These are phyloP conservation scores for Cremastinae sp. DNA, from an alignment of 2,888 invertebrate species.

Conservation along the genomic window DNA sequence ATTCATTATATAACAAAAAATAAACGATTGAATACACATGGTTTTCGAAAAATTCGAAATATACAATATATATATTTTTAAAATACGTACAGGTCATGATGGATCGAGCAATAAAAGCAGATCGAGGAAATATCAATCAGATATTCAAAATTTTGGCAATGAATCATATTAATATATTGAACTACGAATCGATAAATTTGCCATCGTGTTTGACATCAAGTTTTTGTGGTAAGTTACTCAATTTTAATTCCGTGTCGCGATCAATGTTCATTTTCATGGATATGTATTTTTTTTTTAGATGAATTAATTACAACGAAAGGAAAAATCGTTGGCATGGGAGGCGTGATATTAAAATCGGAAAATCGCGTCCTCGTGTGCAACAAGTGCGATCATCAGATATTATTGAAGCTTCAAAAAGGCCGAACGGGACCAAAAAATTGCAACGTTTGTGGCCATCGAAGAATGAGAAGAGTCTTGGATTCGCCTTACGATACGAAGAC, in stretches of 20 bases:
- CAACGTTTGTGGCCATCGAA: slow-evolving; percentile 82
- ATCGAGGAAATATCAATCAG: slow-evolving; percentile 53
- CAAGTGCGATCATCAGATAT: slow-evolving; percentile 81
- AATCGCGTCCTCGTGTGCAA: slow-evolving; percentile 89
- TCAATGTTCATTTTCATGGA: slow-evolving; percentile 1
- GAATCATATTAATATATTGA: slow-evolving; percentile 82
- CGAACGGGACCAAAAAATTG: slow-evolving; percentile 82
- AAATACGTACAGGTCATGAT: slow-evolving; percentile 16
- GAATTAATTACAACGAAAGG: slow-evolving; percentile 90
- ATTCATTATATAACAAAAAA: background rate
- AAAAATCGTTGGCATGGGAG: slow-evolving; percentile 89
- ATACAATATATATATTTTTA: too few species aligned
- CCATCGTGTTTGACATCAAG: slow-evolving; percentile 86
- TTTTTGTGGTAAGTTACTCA: slow-evolving; percentile 84
- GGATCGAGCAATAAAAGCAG: background rate
- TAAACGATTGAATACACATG: too few species aligned
- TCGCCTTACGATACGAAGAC: slow-evolving; percentile 87
- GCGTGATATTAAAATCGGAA: slow-evolving; percentile 86
- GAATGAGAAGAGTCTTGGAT: slow-evolving; percentile 83
- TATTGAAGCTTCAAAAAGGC: slow-evolving; percentile 82
- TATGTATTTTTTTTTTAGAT: slow-evolving; percentile 79
- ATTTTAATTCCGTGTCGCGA: too few species aligned
- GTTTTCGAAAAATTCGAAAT: slow-evolving; percentile 1
- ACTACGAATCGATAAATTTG: slow-evolving; percentile 85
- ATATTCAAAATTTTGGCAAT: slow-evolving; percentile 76